Evolutionary conservation across 2,797 vertebrate species (phyloP).

Genomic region (Myotis pilosus): DNA sequence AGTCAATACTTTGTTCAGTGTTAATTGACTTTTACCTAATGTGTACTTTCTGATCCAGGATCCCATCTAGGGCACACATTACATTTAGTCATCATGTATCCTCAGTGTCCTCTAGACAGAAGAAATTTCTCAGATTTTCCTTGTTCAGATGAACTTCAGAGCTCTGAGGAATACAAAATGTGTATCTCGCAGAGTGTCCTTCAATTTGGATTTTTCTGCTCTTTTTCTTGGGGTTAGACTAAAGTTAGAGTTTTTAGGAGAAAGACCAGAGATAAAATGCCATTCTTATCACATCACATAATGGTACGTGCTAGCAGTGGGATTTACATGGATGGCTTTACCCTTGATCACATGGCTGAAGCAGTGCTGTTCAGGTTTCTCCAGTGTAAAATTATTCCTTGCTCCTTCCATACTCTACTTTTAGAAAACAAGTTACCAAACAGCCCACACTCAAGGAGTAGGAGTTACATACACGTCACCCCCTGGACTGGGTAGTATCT

Average conservation of each 20-base stretch:
- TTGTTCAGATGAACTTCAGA: not conserved
- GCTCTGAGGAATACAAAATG: not conserved
- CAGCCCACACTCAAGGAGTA: not conserved
- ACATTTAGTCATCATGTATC: not conserved
- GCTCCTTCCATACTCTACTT: not conserved
- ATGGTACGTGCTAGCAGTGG: not conserved
- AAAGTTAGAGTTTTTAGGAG: not conserved
- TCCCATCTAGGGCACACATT: not conserved
- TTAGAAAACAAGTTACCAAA: not conserved
- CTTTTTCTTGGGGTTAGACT: not conserved
- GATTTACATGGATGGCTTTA: not conserved
- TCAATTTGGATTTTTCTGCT: not conserved
- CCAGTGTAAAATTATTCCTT: no score
- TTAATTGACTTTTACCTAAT: not conserved
- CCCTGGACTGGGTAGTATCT: not conserved
- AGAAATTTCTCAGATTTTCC: not conserved
- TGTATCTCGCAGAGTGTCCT: not conserved
- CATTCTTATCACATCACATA: not conserved
- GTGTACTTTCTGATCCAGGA: not conserved
- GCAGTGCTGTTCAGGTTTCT: not conserved
- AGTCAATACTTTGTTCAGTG: not conserved
- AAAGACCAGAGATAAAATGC: not conserved
- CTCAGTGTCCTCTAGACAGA: not conserved
- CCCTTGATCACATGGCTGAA: not conserved
- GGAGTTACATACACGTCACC: not conserved